Conservation (phyloP, 2,888 invertebrate genomes). For the Sarcophaga carnaria region DNA sequence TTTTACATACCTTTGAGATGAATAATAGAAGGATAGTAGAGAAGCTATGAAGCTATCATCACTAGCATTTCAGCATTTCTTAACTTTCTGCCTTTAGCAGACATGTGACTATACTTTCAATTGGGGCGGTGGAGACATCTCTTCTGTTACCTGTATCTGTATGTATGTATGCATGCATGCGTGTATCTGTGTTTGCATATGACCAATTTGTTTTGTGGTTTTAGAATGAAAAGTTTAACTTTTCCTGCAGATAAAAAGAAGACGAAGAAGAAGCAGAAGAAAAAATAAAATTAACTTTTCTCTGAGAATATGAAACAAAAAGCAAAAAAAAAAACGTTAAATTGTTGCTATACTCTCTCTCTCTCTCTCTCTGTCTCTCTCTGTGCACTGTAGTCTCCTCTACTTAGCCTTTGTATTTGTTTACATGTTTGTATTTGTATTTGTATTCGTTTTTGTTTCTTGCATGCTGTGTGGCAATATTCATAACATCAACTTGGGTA, state of each 20-base stretch:
- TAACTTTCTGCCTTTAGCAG: too few relatives aligned
- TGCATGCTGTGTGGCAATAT: background rate
- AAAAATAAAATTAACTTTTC: background rate
- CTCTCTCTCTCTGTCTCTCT: too few relatives aligned
- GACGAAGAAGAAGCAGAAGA: background rate
- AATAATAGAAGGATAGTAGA: background rate
- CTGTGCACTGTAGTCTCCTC: background rate
- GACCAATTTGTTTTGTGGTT: constrained; percentile 65
- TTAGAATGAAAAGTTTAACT: constrained; percentile 36
- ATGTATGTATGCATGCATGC: background rate
- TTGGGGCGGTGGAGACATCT: too few relatives aligned
- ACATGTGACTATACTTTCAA: too few relatives aligned
- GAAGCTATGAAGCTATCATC: constrained; percentile 21
- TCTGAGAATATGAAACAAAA: background rate
- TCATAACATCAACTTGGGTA: constrained; percentile 7
- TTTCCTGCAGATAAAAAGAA: constrained; percentile 2
- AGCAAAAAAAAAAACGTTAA: background rate
- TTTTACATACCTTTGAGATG: background rate
- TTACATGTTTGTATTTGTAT: constrained; percentile 5
- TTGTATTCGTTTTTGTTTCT: background rate
- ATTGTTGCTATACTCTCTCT: constrained; percentile 17
- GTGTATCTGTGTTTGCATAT: constrained; percentile 19
- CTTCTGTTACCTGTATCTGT: background rate
- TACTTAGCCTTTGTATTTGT: background rate
- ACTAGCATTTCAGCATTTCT: background rate